phyloP scores from a whole-genome alignment of 2,888 invertebrate species.

The Heteromyza rotundicornis region DNA sequence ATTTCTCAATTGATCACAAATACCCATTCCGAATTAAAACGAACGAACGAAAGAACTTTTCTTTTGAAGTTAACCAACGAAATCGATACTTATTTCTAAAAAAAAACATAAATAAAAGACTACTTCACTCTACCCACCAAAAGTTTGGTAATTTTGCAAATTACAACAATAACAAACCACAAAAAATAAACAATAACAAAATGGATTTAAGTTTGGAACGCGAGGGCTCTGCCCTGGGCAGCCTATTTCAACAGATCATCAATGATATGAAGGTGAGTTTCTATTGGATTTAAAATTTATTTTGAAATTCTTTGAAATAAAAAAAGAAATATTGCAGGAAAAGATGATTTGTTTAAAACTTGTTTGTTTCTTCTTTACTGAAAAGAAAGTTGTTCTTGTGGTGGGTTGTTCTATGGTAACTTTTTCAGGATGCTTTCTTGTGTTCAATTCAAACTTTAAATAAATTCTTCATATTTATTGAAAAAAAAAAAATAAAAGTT shows the following conservation, averaged over 20 bases:
- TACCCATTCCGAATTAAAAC: not conserved
- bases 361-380: too few species aligned
- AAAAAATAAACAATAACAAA: conserved; percentile 27
- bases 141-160: conserved; percentile 5
- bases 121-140: too few species aligned
- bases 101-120: conserved; percentile 15
- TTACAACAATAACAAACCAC: not conserved
- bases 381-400: too few species aligned
- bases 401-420: too few species aligned
- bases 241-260: conserved; percentile 93
- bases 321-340: not conserved
- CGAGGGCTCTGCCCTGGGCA: conserved; percentile 90
- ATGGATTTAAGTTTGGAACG: conserved; percentile 65
- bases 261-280: conserved; percentile 93
- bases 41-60: not conserved
- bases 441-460: too few species aligned
- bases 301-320: not conserved
- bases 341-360: too few species aligned
- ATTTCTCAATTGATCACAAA: too few species aligned
- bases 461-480: too few species aligned
- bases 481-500: too few species aligned
- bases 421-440: too few species aligned
- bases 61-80: conserved; percentile 7
- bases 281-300: not conserved
- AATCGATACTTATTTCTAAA: not conserved